A percentile compares a stretch with the other conserved stretches of the same genome.
Evolutionary conservation across 2,113 vertebrate species (phyloP).

Genomic region (Sylvietta virens): DNA sequence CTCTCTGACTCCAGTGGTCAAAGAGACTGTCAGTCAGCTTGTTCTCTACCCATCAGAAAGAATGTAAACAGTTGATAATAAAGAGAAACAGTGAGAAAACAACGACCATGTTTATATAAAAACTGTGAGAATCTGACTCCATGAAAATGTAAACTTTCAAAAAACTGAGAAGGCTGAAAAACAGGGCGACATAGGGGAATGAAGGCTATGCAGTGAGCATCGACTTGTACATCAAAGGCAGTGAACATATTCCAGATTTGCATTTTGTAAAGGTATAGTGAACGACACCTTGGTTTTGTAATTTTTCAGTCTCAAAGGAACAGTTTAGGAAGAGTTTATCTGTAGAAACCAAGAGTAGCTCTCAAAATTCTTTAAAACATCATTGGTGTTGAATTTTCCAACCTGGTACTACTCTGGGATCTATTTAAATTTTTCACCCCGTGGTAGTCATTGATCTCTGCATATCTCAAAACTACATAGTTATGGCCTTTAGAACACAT

Average conservation of each 20-base stretch:
- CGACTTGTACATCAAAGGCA: neutral
- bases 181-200: too few relatives aligned
- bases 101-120: too few relatives aligned
- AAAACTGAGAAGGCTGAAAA: too few relatives aligned
- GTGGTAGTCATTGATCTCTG: neutral
- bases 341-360: neutral
- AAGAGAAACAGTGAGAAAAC: too few relatives aligned
- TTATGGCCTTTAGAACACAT: neutral
- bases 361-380: neutral
- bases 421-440: neutral
- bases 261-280: neutral
- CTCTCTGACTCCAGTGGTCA: too few relatives aligned
- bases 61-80: too few relatives aligned
- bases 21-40: too few relatives aligned
- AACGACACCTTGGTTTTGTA: neutral
- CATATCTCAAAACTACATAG: neutral
- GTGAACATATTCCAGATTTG: neutral
- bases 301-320: neutral
- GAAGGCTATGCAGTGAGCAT: neutral
- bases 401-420: neutral
- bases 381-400: neutral
- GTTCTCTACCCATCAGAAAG: too few relatives aligned
- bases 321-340: neutral
- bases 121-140: too few relatives aligned
- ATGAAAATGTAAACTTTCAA: too few relatives aligned